phyloP scores from a whole-genome alignment of 2,113 vertebrate genomes.

The Crotophaga sulcirostris region DNA sequence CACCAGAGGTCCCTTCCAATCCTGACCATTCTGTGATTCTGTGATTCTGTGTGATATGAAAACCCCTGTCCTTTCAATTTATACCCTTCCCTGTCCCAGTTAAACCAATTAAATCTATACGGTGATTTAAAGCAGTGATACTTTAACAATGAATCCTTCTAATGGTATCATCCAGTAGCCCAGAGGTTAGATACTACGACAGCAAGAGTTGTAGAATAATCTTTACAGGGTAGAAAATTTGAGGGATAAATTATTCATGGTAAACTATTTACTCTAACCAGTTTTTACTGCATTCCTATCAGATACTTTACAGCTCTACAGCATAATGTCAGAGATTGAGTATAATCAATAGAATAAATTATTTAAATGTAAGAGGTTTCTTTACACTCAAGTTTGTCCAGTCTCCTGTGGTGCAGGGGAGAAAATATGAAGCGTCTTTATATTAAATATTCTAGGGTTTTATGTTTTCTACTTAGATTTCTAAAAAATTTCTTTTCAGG shows the following conservation, averaged over 20 bases:
- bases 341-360: not conserved
- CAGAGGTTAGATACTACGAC: not conserved
- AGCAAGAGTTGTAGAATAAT: conserved; percentile 4
- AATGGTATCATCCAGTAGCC: not conserved
- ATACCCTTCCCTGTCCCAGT: not conserved
- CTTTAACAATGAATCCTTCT: not conserved
- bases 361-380: not conserved
- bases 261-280: not conserved
- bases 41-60: too few species aligned
- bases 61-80: not conserved
- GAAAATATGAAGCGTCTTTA: not conserved
- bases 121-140: not conserved
- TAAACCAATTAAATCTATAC: not conserved
- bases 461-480: not conserved
- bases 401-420: not conserved
- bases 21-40: too few species aligned
- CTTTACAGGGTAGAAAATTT: not conserved
- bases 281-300: not conserved
- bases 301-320: not conserved
- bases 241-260: conserved; percentile 24
- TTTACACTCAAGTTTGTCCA: not conserved
- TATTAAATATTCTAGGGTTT: not conserved
- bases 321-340: not conserved
- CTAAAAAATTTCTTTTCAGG: not conserved
- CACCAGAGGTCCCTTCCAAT: too few species aligned